phyloP scores from a whole-genome alignment of 2,797 vertebrate species.

The Karalla daura region DNA sequence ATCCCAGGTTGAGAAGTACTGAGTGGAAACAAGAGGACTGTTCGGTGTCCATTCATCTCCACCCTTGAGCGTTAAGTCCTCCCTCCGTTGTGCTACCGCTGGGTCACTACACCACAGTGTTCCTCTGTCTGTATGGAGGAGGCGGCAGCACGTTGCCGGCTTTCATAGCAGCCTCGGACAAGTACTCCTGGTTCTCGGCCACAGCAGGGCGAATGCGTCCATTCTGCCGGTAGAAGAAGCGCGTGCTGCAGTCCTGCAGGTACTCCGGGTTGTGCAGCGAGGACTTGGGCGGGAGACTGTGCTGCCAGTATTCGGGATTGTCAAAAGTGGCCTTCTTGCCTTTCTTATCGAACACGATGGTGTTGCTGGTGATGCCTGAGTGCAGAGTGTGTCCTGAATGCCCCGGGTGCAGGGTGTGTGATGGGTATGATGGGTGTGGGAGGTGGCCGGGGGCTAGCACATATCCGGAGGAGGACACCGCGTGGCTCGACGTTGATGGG shows the following conservation, averaged over 20 bases:
- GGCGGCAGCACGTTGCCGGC: constrained; percentile 95
- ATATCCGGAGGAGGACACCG: constrained; percentile 75
- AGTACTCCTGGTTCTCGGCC: constrained; percentile 98
- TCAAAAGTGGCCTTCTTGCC: constrained; percentile 95
- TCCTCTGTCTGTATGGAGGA: constrained; percentile 98
- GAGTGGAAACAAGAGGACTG: constrained; percentile 56
- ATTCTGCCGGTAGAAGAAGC: constrained; percentile 98
- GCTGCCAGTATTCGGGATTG: constrained; percentile 99
- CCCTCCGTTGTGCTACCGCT: constrained; percentile 87
- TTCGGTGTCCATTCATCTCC: constrained; percentile 43
- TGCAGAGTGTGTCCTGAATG: constrained; percentile 81
- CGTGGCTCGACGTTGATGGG: constrained; percentile 74
- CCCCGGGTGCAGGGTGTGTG: constrained; percentile 81
- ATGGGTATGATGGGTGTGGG: constrained; percentile 79
- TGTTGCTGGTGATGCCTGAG: constrained; percentile 82
- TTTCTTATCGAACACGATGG: constrained; percentile 89
- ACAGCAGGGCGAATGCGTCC: constrained; percentile 96
- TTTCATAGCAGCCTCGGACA: constrained; percentile 97
- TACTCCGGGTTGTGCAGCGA: constrained; percentile 96
- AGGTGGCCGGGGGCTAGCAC: constrained; percentile 75
- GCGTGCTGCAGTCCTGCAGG: constrained; percentile 99
- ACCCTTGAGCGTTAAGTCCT: constrained; percentile 31
- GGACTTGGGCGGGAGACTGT: constrained; percentile 96
- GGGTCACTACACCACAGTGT: constrained; percentile 94
- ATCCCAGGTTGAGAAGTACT: constrained; percentile 66